Evolutionary conservation across 2,888 invertebrate species (phyloP), one percentile per base, ranked within the genome.

Genomic region (Oscheius onirici): DNA sequence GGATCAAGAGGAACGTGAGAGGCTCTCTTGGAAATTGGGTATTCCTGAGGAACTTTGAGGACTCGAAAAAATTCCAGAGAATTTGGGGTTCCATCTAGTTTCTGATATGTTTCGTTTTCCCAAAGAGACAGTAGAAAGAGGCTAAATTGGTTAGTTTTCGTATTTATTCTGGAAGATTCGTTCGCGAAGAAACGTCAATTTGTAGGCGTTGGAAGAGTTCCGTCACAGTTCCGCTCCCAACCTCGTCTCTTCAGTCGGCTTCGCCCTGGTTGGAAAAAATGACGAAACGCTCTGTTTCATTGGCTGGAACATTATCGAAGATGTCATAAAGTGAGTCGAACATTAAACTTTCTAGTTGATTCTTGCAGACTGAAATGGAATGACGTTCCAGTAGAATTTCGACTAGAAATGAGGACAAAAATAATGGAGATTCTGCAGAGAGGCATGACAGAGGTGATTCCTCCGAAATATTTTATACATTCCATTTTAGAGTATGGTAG

Each of bases 271-370:
- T n/a, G 66, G 41, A 11, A 41, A 72, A 41, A 61, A 61, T 15
- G 76, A 81, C 11, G 49, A 58, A 11, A 26, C 63, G 3, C 60
- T 82, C 15, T 58, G 60, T 17, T 81, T 83, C 58, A 71, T 76
- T 26, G 82, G 81, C 11, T 80, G 79, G 79, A 81, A 77, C 57
- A 74, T 82, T 26, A 69, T 82, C 20, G 81, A 82, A 65, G 79
- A 82, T 57, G 71, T 79, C 15, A 76, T 83, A 40, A 74, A 63
- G 80, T 80, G 11, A n/a, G 61, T 67, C 60, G 24, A 51, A n/a
- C n/a, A n/a, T n/a, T n/a, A n/a, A n/a, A n/a, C n/a, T 40, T 15
- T 22, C 15, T 54, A 10, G 65, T 49, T 40, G 20, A 52, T 57
- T 10, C 24, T 13, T 57, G 52, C 58, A 80, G 82, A 55, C 78